Base-by-base conservation (phyloP, 2,797 vertebrate genomes). In the Ispidina lecontei region DNA sequence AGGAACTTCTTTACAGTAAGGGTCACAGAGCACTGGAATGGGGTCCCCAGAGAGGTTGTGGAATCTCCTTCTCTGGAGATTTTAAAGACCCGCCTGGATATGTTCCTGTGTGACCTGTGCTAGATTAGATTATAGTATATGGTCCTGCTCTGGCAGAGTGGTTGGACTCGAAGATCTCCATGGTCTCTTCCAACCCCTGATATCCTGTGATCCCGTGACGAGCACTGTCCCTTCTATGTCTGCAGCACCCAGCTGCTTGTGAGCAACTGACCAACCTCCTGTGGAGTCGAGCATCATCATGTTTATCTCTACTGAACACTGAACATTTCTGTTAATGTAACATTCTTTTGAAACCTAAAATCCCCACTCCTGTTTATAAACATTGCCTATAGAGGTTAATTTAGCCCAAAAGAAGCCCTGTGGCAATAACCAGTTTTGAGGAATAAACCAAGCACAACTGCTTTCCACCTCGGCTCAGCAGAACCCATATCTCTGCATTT, bases 221-320 rank as follows among this genome's bases (percentile, higher is more conserved):
- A 29, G 25, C 0, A 0, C 26, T n/a, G 33, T 31, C 21, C 59
- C 51, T 28, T 29, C 56, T 10, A 5, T 5, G 29, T 9, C 0
- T 1, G 22, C 46, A 59, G 33, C 51, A n/a, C 44, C 67, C 54
- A 82, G 52, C 22, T 5, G 1, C 44, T 41, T 7, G 19, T 2
- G 5, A 69, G 71, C 52, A 19, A 43, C 60, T 67, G 54, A 26
- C 21, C 49, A n/a, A 15, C 31, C 64, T 60, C 39, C 75, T 28
- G 10, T 0, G 0, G 33, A 7, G 51, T 21, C 23, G 6, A 29
- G n/a, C 29, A 52, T 17, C 26, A 4, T 35, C 31, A 4, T 5
- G 19, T 13, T 46, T 28, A 9, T 14, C 22, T 52, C 35, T 25
- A 0, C 28, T 56, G 52, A 63, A 15, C 39, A 21, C 33, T 15